A percentile compares a stretch with the other conserved stretches of the same genome.
These are phyloP conservation scores for Elgaria multicarinata DNA, from an alignment of 2,113 vertebrate species.

Conservation along the genomic window DNA sequence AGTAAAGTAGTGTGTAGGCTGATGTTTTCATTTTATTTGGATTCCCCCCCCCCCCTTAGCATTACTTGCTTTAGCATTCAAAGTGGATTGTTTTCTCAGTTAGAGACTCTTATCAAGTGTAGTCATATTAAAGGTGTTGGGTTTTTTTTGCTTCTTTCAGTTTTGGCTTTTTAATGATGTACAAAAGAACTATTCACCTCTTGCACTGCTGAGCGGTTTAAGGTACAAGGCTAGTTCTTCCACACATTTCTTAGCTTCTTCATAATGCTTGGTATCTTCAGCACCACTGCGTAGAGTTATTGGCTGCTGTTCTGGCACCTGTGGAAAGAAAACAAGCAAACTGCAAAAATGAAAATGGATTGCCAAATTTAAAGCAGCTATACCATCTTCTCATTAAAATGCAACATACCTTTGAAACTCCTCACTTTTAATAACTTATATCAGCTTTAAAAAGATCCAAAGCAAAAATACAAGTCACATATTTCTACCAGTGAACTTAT, in stretches of 20 bases:
- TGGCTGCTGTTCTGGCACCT: conserved; percentile 96
- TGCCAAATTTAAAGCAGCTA: conserved; percentile 9
- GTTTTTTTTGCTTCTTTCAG: neutral
- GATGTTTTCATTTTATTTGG: neutral
- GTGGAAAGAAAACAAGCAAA: conserved; percentile 21
- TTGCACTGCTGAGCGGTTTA: conserved; percentile 95
- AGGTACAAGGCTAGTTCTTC: conserved; percentile 98
- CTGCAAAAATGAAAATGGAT: neutral
- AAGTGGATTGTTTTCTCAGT: neutral
- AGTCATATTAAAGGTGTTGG: neutral
- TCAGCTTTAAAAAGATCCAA: neutral
- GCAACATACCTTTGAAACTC: neutral
- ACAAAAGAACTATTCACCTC: conserved; percentile 80
- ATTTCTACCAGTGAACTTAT: neutral
- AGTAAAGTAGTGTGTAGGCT: neutral
- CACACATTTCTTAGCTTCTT: conserved; percentile 95
- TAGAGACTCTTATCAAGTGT: neutral
- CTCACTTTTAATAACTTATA: neutral
- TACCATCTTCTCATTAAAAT: neutral
- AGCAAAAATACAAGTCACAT: neutral
- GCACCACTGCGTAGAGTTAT: conserved; percentile 92
- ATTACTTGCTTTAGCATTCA: neutral
- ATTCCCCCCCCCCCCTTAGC: neutral
- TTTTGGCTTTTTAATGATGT: conserved; percentile 19
- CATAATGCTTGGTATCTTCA: conserved; percentile 97